phyloP scores from a whole-genome alignment of 2,888 invertebrate genomes.

The Petrophora chlorosata region DNA sequence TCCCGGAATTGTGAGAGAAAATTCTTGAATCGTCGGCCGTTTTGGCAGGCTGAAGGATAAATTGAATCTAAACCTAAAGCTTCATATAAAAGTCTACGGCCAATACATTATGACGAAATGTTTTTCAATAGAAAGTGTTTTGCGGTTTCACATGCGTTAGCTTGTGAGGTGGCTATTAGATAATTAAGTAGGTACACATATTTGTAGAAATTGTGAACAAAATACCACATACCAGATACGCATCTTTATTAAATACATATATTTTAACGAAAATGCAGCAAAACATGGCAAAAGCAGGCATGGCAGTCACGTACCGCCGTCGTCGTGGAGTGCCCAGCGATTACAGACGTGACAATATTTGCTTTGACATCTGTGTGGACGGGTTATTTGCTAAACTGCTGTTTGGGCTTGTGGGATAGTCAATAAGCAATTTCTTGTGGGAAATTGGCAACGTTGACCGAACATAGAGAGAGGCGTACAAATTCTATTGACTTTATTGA shows the following conservation, averaged over 20 bases:
- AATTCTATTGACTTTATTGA: too few species aligned
- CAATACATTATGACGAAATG: too few species aligned
- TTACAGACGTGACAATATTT: slow-evolving; percentile 75
- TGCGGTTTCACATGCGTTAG: too few species aligned
- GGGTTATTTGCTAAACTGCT: slow-evolving; percentile 42
- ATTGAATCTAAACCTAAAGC: neutral
- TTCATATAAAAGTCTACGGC: too few species aligned
- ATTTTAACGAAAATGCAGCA: slow-evolving; percentile 33
- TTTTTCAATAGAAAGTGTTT: too few species aligned
- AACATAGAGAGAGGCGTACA: too few species aligned
- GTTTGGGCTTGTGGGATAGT: slow-evolving; percentile 27
- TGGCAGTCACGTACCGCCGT: slow-evolving; percentile 62
- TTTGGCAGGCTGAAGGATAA: neutral
- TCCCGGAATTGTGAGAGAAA: slow-evolving; percentile 33
- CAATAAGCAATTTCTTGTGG: slow-evolving; percentile 9
- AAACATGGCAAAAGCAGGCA: slow-evolving; percentile 53
- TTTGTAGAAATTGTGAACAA: neutral
- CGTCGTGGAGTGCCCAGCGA: slow-evolving; percentile 55
- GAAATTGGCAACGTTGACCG: neutral
- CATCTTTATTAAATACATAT: slow-evolving; percentile 3
- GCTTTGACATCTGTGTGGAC: slow-evolving; percentile 46
- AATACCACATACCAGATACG: neutral
- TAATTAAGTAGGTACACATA: neutral
- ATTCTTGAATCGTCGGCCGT: neutral
- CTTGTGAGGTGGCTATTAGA: too few species aligned